Percentiles rank a stretch among this genome's conserved stretches.
These are phyloP conservation scores for Tillus elongatus DNA, from an alignment of 2,888 invertebrate genomes.

Conservation along the genomic window DNA sequence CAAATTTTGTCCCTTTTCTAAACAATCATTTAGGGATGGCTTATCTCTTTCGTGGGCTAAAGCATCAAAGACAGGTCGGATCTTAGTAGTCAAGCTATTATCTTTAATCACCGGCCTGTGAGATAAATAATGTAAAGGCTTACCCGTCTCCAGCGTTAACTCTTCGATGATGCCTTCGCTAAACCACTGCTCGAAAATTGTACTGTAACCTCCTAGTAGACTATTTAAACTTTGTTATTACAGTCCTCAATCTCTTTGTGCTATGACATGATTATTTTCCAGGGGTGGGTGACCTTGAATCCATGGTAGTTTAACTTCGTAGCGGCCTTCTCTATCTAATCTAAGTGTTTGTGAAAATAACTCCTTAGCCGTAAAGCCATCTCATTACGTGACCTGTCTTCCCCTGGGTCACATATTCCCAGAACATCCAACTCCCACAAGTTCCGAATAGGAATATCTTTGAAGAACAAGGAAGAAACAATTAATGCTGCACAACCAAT, in stretches of 20 bases:
- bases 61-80: constrained; percentile 27
- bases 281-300: constrained; percentile 28
- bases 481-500: too few relatives aligned
- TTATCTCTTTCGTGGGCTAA: constrained; percentile 20
- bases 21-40: constrained; percentile 25
- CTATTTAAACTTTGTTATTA: too few relatives aligned
- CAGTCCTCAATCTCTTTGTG: constrained; percentile 22
- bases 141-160: too few relatives aligned
- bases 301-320: constrained; percentile 31
- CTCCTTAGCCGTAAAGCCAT: constrained; percentile 21
- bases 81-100: constrained; percentile 17
- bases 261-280: constrained; percentile 22
- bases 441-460: too few relatives aligned
- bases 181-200: constrained; percentile 28
- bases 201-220: too few relatives aligned
- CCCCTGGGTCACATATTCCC: constrained; percentile 28
- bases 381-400: constrained; percentile 20
- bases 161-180: constrained; percentile 16
- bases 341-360: constrained; percentile 27
- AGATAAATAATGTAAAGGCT: constrained; percentile 22
- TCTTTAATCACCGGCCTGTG: constrained; percentile 19
- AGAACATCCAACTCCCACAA: constrained; percentile 30
- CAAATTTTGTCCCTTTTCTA: constrained; percentile 18
- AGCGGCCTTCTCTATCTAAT: constrained; percentile 25
- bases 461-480: too few relatives aligned